Percentiles rank a stretch among this genome's conserved stretches.
These are phyloP conservation scores for Aporophyla lueneburgensis DNA, from an alignment of 2,888 invertebrate genomes.

Conservation along the genomic window DNA sequence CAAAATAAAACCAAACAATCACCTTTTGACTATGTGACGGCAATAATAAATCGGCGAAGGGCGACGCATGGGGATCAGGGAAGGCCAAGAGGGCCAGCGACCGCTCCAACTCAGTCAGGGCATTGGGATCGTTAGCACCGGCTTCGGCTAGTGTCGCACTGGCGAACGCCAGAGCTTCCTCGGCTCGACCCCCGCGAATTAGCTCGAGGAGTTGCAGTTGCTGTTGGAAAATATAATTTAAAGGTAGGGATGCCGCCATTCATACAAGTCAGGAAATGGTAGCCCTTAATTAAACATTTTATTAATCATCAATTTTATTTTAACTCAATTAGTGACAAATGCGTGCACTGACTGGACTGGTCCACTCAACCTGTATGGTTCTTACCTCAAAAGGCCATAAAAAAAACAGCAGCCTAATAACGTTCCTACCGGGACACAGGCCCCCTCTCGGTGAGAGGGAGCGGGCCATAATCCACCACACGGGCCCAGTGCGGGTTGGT, in stretches of 20 bases:
- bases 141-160: conserved; percentile 97
- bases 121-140: conserved; percentile 94
- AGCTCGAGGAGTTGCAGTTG: conserved; percentile 97
- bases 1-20: not conserved
- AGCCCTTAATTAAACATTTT: no score
- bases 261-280: not conserved
- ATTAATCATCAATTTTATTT: no score
- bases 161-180: conserved; percentile 97
- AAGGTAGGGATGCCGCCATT: not conserved
- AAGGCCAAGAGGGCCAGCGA: conserved; percentile 98
- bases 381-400: no score
- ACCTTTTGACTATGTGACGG: conserved; percentile 98
- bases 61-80: conserved; percentile 98
- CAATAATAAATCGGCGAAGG: conserved; percentile 98
- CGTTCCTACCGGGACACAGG: no score
- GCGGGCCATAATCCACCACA: no score
- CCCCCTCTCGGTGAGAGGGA: no score
- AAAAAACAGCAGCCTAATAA: no score
- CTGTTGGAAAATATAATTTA: conserved; percentile 83
- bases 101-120: conserved; percentile 96
- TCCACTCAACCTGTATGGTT: no score
- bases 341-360: no score
- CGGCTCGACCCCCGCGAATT: conserved; percentile 95
- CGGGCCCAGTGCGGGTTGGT: no score
- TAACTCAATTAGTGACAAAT: no score